Conservation (phyloP, 2,888 invertebrate species). For the Leucozona laternaria region DNA sequence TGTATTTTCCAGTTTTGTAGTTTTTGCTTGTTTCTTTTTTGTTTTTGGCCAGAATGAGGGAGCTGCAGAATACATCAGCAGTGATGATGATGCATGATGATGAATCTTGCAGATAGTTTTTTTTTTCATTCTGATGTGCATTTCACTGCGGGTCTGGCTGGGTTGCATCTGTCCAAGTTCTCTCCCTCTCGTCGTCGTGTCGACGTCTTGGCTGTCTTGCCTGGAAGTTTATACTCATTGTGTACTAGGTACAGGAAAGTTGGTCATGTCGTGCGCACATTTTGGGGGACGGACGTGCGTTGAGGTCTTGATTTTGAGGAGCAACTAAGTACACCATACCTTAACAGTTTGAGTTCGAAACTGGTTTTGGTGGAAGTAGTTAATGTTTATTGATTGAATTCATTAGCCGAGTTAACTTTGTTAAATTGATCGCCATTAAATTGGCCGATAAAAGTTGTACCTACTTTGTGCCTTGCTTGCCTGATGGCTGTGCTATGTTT, state of each 20-base stretch:
- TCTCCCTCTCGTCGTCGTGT: background rate
- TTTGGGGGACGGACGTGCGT: constrained; percentile 42
- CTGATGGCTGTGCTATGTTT: background rate
- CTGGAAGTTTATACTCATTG: constrained; percentile 6
- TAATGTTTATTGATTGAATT: constrained; percentile 74
- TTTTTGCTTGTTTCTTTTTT: constrained; percentile 6
- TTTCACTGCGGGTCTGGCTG: constrained; percentile 64
- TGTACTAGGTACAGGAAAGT: constrained; percentile 27
- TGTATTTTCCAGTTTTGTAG: constrained; percentile 42
- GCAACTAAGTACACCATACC: constrained; percentile 4
- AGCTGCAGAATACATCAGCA: constrained; percentile 46
- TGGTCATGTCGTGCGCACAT: constrained; percentile 62
- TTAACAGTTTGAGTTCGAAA: constrained; percentile 16
- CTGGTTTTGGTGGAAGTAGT: constrained; percentile 71
- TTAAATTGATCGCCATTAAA: constrained; percentile 74
- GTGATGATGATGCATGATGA: constrained; percentile 60
- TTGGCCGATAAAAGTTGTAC: constrained; percentile 67
- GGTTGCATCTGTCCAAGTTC: constrained; percentile 60
- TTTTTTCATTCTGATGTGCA: background rate
- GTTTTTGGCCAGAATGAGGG: constrained; percentile 37
- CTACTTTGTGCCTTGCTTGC: constrained; percentile 1
- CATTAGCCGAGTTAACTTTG: constrained; percentile 74
- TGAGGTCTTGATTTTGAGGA: constrained; percentile 69
- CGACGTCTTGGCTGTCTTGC: background rate
- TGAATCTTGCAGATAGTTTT: constrained; percentile 54